Percentiles rank a stretch among this genome's conserved stretches.
Evolutionary conservation across 2,113 vertebrate species (phyloP).

Genomic region (Microtus ochrogaster): DNA sequence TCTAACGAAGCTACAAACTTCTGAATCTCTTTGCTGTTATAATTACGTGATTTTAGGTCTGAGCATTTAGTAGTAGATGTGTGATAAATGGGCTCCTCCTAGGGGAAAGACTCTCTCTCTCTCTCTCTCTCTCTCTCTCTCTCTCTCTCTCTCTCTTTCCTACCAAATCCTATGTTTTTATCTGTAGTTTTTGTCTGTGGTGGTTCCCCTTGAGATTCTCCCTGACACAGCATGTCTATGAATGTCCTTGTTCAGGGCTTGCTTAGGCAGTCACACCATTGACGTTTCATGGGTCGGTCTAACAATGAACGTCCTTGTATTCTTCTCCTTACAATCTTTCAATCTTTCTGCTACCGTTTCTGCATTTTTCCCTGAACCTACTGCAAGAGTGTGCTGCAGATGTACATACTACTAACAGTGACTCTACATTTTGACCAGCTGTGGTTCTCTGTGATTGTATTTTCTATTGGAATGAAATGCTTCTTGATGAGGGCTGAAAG

Average conservation of each 20-base stretch:
- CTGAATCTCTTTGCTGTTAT: not conserved
- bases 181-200: not conserved
- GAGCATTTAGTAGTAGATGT: not conserved
- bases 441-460: not conserved
- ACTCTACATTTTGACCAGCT: not conserved
- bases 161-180: too few relatives aligned
- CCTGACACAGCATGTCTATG: not conserved
- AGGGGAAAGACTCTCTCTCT: too few relatives aligned
- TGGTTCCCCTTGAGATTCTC: not conserved
- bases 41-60: not conserved
- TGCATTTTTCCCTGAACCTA: not conserved
- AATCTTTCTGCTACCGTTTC: not conserved
- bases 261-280: not conserved
- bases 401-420: accelerated
- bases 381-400: not conserved
- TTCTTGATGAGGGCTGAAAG: not conserved
- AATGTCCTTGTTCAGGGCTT: not conserved
- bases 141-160: too few relatives aligned
- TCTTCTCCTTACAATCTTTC: not conserved
- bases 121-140: too few relatives aligned
- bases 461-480: not conserved
- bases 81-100: not conserved
- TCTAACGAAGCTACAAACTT: not conserved
- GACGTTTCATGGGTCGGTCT: not conserved
- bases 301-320: not conserved